phyloP scores from a whole-genome alignment of 2,113 vertebrate species.

The Lepisosteus osseus region DNA sequence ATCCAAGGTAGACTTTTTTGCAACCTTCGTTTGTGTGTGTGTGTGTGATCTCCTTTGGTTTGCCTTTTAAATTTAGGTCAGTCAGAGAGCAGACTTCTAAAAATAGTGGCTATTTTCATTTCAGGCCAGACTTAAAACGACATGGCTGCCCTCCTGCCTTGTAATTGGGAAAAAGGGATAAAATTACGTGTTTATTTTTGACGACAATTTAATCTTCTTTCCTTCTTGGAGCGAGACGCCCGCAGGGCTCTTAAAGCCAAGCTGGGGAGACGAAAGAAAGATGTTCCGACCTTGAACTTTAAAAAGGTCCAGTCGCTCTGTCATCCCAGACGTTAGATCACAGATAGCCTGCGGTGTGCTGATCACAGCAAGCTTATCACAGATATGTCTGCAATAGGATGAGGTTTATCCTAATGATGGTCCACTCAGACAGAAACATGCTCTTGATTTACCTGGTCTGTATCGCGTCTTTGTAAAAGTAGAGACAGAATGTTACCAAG shows the following conservation, averaged over 20 bases:
- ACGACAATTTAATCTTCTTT: conserved; percentile 80
- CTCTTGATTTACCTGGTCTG: no score
- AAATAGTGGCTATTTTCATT: conserved; percentile 74
- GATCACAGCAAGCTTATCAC: no score
- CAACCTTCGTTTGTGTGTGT: background rate
- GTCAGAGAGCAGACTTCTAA: conserved; percentile 71
- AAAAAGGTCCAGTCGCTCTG: background rate
- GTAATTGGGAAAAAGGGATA: conserved; percentile 79
- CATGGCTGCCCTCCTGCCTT: conserved; percentile 72
- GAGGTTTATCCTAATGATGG: no score
- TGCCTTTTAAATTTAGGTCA: conserved; percentile 62
- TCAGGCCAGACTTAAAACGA: conserved; percentile 73
- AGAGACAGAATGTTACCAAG: no score
- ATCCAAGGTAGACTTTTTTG: background rate
- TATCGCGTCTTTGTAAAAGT: no score
- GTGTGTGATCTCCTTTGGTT: conserved; percentile 13
- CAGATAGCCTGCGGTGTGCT: background rate
- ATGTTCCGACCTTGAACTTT: background rate
- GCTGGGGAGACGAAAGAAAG: conserved; percentile 44
- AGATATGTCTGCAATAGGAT: no score
- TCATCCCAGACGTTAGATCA: background rate
- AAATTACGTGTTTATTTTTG: conserved; percentile 85
- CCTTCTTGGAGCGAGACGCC: conserved; percentile 63
- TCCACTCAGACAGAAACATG: background rate
- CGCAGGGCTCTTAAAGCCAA: conserved; percentile 62